phyloP scores from a whole-genome alignment of 2,113 vertebrate species.

The Origma solitaria region DNA sequence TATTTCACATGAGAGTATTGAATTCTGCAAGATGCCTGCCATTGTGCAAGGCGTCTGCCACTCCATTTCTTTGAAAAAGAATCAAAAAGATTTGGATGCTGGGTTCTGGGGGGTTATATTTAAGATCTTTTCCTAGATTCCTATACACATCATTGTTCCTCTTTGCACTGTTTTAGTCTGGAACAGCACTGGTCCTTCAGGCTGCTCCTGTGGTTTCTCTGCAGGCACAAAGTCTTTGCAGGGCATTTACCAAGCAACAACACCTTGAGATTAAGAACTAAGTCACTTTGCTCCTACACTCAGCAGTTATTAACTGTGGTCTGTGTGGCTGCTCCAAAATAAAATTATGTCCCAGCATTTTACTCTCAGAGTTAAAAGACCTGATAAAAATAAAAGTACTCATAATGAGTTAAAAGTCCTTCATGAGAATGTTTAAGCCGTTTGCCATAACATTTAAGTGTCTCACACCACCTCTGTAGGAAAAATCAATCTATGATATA shows the following conservation, averaged over 20 bases:
- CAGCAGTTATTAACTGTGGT: not conserved
- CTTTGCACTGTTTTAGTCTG: not conserved
- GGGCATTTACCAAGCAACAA: not conserved
- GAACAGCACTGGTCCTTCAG: not conserved
- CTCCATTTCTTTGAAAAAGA: not conserved
- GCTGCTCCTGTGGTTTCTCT: not conserved
- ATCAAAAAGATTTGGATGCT: not conserved
- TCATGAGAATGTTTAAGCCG: not conserved
- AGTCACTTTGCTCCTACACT: not conserved
- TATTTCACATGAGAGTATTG: not conserved
- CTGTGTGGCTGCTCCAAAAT: not conserved
- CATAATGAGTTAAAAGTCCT: not conserved
- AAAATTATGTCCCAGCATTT: not conserved
- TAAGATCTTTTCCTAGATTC: not conserved
- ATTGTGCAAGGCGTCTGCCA: not conserved
- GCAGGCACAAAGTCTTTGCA: not conserved
- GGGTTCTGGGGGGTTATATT: not conserved
- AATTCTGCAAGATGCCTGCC: not conserved
- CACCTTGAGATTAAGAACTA: not conserved
- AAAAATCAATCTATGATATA: not conserved
- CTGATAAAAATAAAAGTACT: not conserved
- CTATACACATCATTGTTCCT: not conserved
- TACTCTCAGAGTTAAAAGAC: not conserved
- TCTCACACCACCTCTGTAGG: not conserved
- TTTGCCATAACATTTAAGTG: not conserved